phyloP scores from a whole-genome alignment of 92 coral and sea anemone species.

The Bergia sp. region DNA sequence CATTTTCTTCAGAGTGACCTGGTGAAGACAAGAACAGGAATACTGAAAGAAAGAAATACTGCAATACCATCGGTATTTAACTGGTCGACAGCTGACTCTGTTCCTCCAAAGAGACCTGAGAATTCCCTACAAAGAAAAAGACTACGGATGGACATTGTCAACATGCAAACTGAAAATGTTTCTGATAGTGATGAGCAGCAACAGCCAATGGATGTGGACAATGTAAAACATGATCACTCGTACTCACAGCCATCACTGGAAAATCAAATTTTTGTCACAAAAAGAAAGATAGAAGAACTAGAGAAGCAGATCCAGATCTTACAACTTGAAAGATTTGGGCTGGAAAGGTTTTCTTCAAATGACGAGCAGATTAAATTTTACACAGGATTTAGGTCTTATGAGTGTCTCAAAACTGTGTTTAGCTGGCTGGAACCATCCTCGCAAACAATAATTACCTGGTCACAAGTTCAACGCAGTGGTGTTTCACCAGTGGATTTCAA shows the following conservation, averaged over 20 bases:
- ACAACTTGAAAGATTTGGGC: neutral
- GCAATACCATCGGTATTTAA: neutral
- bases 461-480: constrained; percentile 44
- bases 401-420: constrained; percentile 20
- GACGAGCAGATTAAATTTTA: constrained; percentile 31
- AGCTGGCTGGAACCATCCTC: constrained; percentile 51
- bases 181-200: neutral
- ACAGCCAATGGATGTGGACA: neutral
- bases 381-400: constrained; percentile 38
- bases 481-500: no score
- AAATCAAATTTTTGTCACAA: neutral
- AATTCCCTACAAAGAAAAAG: neutral
- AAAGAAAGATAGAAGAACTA: neutral
- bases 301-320: neutral
- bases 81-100: neutral
- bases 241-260: neutral
- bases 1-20: neutral
- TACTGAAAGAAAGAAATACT: neutral
- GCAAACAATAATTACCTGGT: constrained; percentile 41
- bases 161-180: neutral
- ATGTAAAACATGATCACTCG: neutral
- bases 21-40: neutral
- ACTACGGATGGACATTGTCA: neutral
- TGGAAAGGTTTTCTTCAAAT: constrained; percentile 27
- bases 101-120: neutral